phyloP scores from a whole-genome alignment of 1,140 invertebrate genomes.

The Pectinophora gossypiella region DNA sequence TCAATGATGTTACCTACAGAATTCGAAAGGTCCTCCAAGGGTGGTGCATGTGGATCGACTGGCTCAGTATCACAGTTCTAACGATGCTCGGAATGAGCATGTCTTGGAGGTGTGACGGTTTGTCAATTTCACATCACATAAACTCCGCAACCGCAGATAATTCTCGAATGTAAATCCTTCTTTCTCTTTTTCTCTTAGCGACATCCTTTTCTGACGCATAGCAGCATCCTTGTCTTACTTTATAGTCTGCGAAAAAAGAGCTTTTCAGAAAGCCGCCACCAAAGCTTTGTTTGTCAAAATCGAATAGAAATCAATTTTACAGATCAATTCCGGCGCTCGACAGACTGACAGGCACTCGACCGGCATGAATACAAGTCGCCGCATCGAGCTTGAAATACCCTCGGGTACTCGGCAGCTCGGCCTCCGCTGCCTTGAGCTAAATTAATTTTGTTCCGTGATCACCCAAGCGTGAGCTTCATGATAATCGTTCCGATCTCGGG shows the following conservation, averaged over 20 bases:
- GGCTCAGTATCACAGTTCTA: too few relatives aligned
- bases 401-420: constrained; percentile 19
- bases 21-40: too few relatives aligned
- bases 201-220: too few relatives aligned
- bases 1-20: too few relatives aligned
- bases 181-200: too few relatives aligned
- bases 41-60: too few relatives aligned
- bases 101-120: too few relatives aligned
- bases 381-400: constrained; percentile 40
- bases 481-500: constrained; percentile 52
- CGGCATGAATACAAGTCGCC: constrained; percentile 52
- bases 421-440: constrained; percentile 40
- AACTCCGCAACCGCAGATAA: too few relatives aligned
- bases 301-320: constrained; percentile 60
- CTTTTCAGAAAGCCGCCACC: constrained; percentile 7
- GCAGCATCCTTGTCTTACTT: too few relatives aligned
- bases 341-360: constrained; percentile 33
- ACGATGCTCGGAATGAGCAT: too few relatives aligned
- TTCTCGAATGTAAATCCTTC: too few relatives aligned
- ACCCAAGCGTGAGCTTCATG: constrained; percentile 38
- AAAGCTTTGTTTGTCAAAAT: constrained; percentile 33
- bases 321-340: constrained; percentile 42
- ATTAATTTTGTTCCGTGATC: constrained; percentile 63
- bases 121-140: too few relatives aligned
- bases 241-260: neutral